These are phyloP conservation scores for Laticauda colubrina DNA, from an alignment of 2,113 vertebrate species.

Conservation along the genomic window DNA sequence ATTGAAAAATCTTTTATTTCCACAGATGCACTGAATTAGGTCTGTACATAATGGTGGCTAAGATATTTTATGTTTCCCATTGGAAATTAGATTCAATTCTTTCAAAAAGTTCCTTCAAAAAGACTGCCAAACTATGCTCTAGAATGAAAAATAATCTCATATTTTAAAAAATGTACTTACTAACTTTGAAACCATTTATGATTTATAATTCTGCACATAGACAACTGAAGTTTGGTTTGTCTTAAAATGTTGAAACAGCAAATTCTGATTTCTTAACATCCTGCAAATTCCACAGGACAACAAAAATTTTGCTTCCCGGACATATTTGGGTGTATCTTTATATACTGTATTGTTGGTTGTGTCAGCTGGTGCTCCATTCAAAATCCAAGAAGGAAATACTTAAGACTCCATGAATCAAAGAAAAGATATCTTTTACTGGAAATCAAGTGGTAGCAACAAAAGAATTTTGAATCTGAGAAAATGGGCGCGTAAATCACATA, in stretches of 20 bases:
- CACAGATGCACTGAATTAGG: neutral
- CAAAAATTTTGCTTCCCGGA: neutral
- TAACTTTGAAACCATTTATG: neutral
- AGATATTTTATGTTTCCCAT: neutral
- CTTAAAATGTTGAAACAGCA: neutral
- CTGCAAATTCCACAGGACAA: neutral
- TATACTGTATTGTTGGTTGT: neutral
- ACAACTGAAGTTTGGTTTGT: neutral
- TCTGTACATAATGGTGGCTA: neutral
- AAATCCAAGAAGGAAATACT: too few relatives aligned
- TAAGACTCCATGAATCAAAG: too few relatives aligned
- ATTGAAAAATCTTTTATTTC: neutral
- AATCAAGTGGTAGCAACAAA: too few relatives aligned
- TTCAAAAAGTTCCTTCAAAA: neutral
- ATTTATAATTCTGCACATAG: neutral
- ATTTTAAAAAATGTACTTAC: neutral
- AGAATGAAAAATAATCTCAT: neutral
- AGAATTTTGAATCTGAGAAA: too few relatives aligned
- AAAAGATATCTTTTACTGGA: too few relatives aligned
- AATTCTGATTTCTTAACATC: neutral
- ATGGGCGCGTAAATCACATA: too few relatives aligned
- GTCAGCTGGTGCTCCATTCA: too few relatives aligned
- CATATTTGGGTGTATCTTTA: neutral
- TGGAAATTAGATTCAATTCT: neutral
- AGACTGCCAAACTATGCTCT: neutral